A percentile compares a stretch with the other conserved stretches of the same genome.
Conservation (phyloP, 2,113 vertebrate species). For the Vidua macroura region DNA sequence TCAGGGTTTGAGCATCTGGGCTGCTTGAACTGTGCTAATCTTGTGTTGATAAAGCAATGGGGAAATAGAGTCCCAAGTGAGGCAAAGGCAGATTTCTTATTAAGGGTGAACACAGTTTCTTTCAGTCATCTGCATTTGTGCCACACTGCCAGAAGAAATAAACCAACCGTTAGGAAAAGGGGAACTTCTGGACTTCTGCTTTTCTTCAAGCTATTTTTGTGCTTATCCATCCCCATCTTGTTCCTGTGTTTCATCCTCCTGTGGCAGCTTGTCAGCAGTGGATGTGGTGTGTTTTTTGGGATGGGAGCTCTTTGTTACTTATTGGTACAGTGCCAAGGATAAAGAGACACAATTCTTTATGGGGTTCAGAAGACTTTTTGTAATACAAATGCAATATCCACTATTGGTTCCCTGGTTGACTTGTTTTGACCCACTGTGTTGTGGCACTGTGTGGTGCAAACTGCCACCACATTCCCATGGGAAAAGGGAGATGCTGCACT, state of each 20-base stretch:
- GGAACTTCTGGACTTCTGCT: background rate
- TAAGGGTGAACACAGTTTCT: background rate
- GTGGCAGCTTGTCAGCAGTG: background rate
- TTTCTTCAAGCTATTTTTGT: constrained; percentile 21
- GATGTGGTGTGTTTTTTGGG: background rate
- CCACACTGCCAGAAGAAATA: background rate
- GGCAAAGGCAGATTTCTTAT: background rate
- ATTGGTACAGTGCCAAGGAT: background rate
- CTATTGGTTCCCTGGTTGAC: background rate
- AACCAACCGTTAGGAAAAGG: background rate
- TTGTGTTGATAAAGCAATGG: background rate
- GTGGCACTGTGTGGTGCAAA: background rate
- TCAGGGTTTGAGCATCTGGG: background rate
- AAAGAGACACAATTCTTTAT: background rate
- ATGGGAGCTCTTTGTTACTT: background rate
- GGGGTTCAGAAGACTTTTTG: background rate
- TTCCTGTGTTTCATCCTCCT: background rate
- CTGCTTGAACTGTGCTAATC: background rate
- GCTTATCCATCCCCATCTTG: background rate
- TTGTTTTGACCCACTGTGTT: background rate
- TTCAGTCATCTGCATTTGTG: background rate
- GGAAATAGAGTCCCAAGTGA: background rate
- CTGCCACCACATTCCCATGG: background rate
- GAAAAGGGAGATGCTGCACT: background rate
- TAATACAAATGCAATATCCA: background rate